These are phyloP conservation scores for Anastrepha ludens DNA, from an alignment of 1,140 invertebrate species.

Conservation along the genomic window DNA sequence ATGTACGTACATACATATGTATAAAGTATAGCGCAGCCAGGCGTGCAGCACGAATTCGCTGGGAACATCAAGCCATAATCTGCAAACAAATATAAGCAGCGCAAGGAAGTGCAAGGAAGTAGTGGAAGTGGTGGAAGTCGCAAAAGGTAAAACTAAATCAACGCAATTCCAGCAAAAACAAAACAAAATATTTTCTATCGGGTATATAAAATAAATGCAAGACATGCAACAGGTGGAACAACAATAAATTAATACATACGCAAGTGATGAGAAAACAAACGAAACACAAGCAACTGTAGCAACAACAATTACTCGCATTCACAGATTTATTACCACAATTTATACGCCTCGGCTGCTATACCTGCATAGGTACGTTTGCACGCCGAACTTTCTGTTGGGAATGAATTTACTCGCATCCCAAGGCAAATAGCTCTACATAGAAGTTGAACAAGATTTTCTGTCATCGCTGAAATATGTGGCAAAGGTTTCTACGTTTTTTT, in stretches of 20 bases:
- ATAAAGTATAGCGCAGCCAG: neutral
- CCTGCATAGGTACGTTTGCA: no score
- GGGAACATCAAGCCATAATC: neutral
- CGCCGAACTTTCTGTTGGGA: constrained; percentile 24
- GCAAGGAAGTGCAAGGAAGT: constrained; percentile 2
- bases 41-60: neutral
- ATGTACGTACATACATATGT: neutral
- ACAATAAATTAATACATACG: neutral
- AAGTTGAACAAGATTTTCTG: neutral
- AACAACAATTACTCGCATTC: constrained; percentile 17
- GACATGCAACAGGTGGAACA: constrained; percentile 20
- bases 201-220: neutral
- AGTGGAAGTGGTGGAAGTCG: neutral
- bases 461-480: constrained; percentile 8
- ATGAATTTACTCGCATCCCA: neutral
- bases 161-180: neutral
- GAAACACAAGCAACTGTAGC: neutral
- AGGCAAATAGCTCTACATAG: neutral
- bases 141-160: constrained; percentile 8
- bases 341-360: neutral
- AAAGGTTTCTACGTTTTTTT: neutral
- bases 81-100: neutral
- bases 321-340: constrained; percentile 46
- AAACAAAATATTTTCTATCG: neutral
- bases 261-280: neutral